phyloP scores from a whole-genome alignment of 2,113 vertebrate species.

The Calidris pugnax region DNA sequence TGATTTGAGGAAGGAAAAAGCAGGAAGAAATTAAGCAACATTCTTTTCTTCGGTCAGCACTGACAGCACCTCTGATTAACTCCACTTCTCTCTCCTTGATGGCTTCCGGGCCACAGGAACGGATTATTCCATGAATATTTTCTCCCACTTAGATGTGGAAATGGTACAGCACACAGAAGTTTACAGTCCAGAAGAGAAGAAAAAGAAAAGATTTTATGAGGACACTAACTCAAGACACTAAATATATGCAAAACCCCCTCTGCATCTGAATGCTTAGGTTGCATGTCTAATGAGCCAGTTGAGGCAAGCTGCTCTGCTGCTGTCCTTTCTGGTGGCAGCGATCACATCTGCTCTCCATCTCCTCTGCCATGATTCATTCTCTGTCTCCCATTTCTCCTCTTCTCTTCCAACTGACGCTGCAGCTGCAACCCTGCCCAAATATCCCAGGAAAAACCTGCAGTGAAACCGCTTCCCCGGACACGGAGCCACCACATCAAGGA shows the following conservation, averaged over 20 bases:
- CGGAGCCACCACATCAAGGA: neutral
- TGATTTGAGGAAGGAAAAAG: neutral
- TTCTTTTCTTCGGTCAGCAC: neutral
- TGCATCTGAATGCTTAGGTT: neutral
- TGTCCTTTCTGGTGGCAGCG: neutral
- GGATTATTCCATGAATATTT: neutral
- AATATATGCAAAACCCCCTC: neutral
- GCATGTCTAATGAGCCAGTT: constrained; percentile 40
- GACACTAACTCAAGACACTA: neutral
- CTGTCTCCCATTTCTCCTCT: neutral
- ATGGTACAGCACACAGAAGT: neutral
- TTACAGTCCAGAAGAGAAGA: neutral
- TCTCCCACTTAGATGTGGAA: neutral
- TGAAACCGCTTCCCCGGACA: neutral
- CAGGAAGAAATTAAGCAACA: neutral
- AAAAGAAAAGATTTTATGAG: neutral
- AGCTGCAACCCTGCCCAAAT: constrained; percentile 14
- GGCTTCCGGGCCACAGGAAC: neutral
- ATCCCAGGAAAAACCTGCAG: neutral
- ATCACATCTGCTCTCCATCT: constrained; percentile 31
- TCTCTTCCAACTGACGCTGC: neutral
- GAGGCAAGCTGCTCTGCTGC: constrained; percentile 11
- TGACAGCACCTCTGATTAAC: neutral
- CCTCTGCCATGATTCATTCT: neutral
- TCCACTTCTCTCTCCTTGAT: neutral